phyloP scores from a whole-genome alignment of 2,888 invertebrate genomes.

The Callimorpha dominula region DNA sequence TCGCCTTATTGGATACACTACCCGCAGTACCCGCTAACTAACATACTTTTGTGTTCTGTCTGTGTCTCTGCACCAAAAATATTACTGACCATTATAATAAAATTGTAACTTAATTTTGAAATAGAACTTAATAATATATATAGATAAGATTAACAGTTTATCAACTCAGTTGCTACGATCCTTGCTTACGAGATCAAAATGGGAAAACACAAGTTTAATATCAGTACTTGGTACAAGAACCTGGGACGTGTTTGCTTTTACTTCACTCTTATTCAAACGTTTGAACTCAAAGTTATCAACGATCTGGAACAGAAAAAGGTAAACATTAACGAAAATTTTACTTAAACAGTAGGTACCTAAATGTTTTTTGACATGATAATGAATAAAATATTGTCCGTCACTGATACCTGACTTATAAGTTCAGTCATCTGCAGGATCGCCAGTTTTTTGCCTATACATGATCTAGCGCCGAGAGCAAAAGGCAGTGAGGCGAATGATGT shows the following conservation, averaged over 20 bases:
- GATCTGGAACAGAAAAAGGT: constrained; percentile 71
- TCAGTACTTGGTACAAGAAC: constrained; percentile 86
- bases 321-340: not conserved
- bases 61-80: not conserved
- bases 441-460: constrained; percentile 94
- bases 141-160: not conserved
- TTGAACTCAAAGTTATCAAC: constrained; percentile 83
- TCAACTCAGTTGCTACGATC: not conserved
- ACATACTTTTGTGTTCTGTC: too few species aligned
- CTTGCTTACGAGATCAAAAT: constrained; percentile 6
- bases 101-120: not conserved
- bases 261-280: constrained; percentile 75
- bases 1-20: not conserved
- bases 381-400: constrained; percentile 9
- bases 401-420: constrained; percentile 88
- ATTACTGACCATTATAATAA: not conserved
- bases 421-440: constrained; percentile 92
- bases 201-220: constrained; percentile 70
- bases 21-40: not conserved
- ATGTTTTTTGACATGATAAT: not conserved
- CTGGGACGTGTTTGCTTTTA: constrained; percentile 84
- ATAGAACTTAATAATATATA: not conserved
- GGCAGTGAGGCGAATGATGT: constrained; percentile 91
- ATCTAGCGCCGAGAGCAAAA: constrained; percentile 93
- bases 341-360: not conserved